phyloP scores from a whole-genome alignment of 2,888 invertebrate species.

The Agelastica alni region DNA sequence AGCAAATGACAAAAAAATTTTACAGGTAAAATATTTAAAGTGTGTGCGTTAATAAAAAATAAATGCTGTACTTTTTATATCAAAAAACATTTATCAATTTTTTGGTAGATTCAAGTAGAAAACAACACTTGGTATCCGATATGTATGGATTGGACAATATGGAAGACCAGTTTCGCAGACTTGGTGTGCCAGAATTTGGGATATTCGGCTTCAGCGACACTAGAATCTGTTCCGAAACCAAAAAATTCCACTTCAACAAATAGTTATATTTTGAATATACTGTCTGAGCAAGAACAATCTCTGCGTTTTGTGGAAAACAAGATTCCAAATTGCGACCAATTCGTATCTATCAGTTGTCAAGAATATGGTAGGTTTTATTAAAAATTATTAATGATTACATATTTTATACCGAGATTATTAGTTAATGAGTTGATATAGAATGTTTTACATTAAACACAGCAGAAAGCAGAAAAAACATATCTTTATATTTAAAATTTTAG shows the following conservation, averaged over 20 bases:
- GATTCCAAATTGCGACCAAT: constrained; percentile 53
- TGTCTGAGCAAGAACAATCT: constrained; percentile 37
- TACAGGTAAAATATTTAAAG: constrained; percentile 36
- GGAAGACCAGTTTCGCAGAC: constrained; percentile 61
- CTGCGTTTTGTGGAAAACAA: constrained; percentile 57
- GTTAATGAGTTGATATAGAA: too few relatives aligned
- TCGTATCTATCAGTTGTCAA: constrained; percentile 62
- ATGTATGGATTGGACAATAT: constrained; percentile 61
- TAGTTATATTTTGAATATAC: constrained; percentile 43
- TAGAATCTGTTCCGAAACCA: constrained; percentile 47
- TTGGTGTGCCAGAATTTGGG: constrained; percentile 62
- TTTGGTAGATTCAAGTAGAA: constrained; percentile 35
- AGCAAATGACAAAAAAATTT: constrained; percentile 31
- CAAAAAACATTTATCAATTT: too few relatives aligned
- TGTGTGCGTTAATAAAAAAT: too few relatives aligned
- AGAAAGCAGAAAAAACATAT: too few relatives aligned
- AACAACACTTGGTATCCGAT: constrained; percentile 56
- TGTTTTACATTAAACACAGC: too few relatives aligned
- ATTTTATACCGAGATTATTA: too few relatives aligned
- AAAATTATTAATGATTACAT: too few relatives aligned
- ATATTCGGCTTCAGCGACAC: constrained; percentile 54
- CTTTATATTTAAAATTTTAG: too few relatives aligned
- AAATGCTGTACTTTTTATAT: too few relatives aligned
- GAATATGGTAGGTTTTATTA: constrained; percentile 57
- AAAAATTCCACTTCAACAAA: constrained; percentile 22